phyloP scores from a whole-genome alignment of 2,888 invertebrate genomes.

The Conistra vaccinii region DNA sequence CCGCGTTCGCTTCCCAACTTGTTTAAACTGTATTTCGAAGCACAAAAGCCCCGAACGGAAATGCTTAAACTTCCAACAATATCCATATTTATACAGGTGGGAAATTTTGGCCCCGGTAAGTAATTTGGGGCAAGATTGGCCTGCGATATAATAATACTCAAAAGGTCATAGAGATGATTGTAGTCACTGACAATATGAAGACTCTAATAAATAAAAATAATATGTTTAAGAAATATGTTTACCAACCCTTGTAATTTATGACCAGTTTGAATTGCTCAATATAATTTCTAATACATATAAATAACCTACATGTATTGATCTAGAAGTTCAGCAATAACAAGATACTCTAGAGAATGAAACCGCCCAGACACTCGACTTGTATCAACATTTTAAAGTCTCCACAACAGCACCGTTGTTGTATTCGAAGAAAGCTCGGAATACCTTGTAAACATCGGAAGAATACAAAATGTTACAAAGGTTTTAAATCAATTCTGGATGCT shows the following conservation, averaged over 20 bases:
- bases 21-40: slow-evolving; percentile 40
- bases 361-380: slow-evolving; percentile 14
- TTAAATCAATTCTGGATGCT: slow-evolving; percentile 35
- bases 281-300: slow-evolving; percentile 1
- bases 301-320: slow-evolving; percentile 22
- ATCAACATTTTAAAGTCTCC: slow-evolving; percentile 48
- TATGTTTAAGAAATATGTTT: background rate
- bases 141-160: background rate
- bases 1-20: slow-evolving; percentile 38
- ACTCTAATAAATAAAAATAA: background rate
- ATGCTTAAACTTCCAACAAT: slow-evolving; percentile 22
- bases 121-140: background rate
- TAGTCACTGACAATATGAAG: background rate
- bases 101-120: background rate
- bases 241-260: background rate
- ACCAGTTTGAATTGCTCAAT: background rate
- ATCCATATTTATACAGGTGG: slow-evolving; percentile 27
- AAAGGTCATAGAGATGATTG: background rate
- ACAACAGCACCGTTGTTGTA: slow-evolving; percentile 28
- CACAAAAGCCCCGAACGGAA: slow-evolving; percentile 9
- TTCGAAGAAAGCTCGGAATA: slow-evolving; percentile 33
- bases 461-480: slow-evolving; percentile 31
- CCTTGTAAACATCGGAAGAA: slow-evolving; percentile 48
- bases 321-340: background rate
- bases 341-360: slow-evolving; percentile 27